Base-by-base conservation (phyloP, 2,888 invertebrate species). In the Anthophora plumipes region DNA sequence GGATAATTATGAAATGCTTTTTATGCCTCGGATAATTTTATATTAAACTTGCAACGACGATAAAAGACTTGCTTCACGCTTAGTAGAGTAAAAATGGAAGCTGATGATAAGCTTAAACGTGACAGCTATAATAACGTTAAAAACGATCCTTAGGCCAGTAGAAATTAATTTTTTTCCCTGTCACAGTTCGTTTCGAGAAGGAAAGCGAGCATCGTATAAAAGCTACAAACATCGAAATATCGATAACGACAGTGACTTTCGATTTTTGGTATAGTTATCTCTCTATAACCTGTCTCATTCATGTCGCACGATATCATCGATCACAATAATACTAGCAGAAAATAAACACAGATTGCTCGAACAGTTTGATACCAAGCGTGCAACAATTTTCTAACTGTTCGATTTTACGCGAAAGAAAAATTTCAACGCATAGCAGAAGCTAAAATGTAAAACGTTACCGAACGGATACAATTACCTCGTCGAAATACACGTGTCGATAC, bases 191-290 rank as follows among this genome's bases (percentile, higher is more conserved):
- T 43, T 74, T 59, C 8, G 14, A 11, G 25, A 20, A 39, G 1
- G 14, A 37, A 54, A 12, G 48, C 14, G 46, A n/a, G 17, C 57
- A 31, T 31, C 31, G 31, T 41, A 11, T 14, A 20, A 17, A 55
- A 39, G 17, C 61, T n/a, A 4, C n/a, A 11, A 48, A 57, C 25
- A 20, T 50, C 48, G 50, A 57, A 63, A 72, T 63, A 77, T 61
- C 14, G 75, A 77, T 67, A 77, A 67, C 60, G 77, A 74, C 60
- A 74, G 22, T 60, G 31, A 39, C 41, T 60, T 25, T 20, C n/a
- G 52, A 60, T 9, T 61, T 64, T 50, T 46, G 41, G 14, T 60
- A 39, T 25, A 46, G 46, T 46, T 59, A 75, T 61, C 61, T 61
- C 61, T 74, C 11, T 20, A 60, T 60, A 63, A 43, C 22, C 25